Percentiles rank a stretch among this genome's conserved stretches.
phyloP scores from a whole-genome alignment of 2,113 vertebrate genomes.

The Micronycteris hirsuta region DNA sequence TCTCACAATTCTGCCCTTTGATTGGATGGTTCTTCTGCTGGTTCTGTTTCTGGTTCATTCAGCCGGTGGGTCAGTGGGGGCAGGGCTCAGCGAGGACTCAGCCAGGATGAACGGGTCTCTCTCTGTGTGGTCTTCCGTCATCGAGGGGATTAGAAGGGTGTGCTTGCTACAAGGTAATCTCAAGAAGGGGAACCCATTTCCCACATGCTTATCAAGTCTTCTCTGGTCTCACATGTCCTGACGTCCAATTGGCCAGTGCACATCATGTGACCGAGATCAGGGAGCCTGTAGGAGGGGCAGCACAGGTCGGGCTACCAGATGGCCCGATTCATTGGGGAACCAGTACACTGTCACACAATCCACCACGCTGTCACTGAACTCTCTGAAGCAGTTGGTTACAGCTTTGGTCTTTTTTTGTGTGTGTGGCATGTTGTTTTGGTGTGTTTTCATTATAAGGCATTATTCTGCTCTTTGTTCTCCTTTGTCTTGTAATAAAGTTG shows the following conservation, averaged over 20 bases:
- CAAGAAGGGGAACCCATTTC: background rate
- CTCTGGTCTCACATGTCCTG: background rate
- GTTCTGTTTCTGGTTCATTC: too few species aligned
- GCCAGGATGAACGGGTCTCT: background rate
- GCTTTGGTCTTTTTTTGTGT: too few species aligned
- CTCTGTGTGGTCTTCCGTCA: background rate
- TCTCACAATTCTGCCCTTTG: background rate
- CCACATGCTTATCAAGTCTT: background rate
- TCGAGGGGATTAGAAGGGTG: too few species aligned
- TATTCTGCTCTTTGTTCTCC: background rate
- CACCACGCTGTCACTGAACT: background rate
- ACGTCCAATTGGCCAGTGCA: background rate
- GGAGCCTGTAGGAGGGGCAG: accelerated
- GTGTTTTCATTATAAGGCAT: background rate
- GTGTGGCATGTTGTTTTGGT: too few species aligned
- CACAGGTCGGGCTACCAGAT: accelerated
- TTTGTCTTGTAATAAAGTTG: background rate
- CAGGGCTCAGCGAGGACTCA: background rate
- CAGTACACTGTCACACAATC: accelerated
- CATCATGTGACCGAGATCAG: background rate
- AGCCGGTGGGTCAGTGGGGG: background rate
- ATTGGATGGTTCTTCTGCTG: background rate
- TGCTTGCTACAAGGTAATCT: background rate
- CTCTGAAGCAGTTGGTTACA: background rate
- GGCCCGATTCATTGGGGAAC: too few species aligned